phyloP scores from a whole-genome alignment of 2,113 vertebrate species.

The Chrysochloris asiatica region DNA sequence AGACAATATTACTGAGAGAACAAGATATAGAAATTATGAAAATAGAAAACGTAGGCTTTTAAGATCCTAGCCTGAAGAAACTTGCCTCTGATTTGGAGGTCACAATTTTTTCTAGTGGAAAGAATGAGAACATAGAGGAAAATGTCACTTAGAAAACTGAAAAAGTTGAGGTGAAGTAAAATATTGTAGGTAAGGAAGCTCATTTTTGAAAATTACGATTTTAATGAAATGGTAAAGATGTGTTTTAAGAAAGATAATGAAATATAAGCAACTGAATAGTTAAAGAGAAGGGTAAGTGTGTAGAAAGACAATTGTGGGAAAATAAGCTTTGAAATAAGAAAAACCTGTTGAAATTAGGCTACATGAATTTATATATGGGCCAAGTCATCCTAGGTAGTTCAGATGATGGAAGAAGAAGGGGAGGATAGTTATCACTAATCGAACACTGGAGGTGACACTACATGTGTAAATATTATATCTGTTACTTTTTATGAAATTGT shows the following conservation, averaged over 20 bases:
- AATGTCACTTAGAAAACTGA: not conserved
- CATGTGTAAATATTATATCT: not conserved
- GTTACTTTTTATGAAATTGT: not conserved
- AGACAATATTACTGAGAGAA: not conserved
- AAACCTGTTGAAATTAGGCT: not conserved
- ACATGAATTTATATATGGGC: not conserved
- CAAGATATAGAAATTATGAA: not conserved
- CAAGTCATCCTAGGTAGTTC: not conserved
- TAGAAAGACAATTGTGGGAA: not conserved
- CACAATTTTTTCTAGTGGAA: not conserved
- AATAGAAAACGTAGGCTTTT: not conserved
- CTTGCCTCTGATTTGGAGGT: not conserved
- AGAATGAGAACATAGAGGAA: not conserved
- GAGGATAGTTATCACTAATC: not conserved
- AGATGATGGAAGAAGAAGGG: not conserved
- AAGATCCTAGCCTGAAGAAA: not conserved
- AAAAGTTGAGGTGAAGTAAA: not conserved
- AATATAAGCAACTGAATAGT: not conserved
- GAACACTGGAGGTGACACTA: conserved; percentile 7
- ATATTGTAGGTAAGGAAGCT: not conserved
- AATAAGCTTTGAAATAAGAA: not conserved
- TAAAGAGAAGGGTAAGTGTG: not conserved
- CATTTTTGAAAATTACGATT: not conserved
- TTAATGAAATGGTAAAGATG: conserved; percentile 9
- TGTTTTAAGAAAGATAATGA: conserved; percentile 10